Percentiles rank a stretch among this genome's conserved stretches.
Evolutionary conservation across 1,140 invertebrate genomes (phyloP).

Genomic region (Ceratitis capitata): DNA sequence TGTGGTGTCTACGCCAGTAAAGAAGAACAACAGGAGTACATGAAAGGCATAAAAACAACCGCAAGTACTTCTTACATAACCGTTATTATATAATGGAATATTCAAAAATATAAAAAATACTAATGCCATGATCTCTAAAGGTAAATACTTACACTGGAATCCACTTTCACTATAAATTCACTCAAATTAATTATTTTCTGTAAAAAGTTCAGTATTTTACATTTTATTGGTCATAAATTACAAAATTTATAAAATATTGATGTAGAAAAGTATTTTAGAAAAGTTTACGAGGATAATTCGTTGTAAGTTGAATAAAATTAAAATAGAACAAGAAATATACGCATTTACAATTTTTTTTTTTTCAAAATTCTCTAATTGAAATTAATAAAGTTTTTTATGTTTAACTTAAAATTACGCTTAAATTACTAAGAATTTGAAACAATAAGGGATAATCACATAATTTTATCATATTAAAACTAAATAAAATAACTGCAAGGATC

Average conservation of each 20-base stretch:
- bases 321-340: neutral
- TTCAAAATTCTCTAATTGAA: neutral
- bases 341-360: neutral
- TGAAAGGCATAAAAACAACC: too few species aligned
- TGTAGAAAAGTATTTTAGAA: neutral
- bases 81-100: too few species aligned
- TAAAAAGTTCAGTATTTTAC: neutral
- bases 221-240: slow-evolving; percentile 30
- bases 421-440: neutral
- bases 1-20: too few species aligned
- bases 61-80: too few species aligned
- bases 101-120: too few species aligned
- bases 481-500: neutral
- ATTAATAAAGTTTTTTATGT: neutral
- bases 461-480: slow-evolving; percentile 25
- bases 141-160: too few species aligned
- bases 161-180: too few species aligned
- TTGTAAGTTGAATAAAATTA: neutral
- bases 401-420: slow-evolving; percentile 28
- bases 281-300: neutral
- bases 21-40: too few species aligned
- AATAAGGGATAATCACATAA: slow-evolving; percentile 16
- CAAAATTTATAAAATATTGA: neutral
- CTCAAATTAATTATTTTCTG: neutral
- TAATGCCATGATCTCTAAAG: too few species aligned